Percentiles rank a stretch among this genome's conserved stretches.
These are phyloP conservation scores for Ornithorhynchus anatinus DNA, from an alignment of 2,113 vertebrate species.

Conservation along the genomic window DNA sequence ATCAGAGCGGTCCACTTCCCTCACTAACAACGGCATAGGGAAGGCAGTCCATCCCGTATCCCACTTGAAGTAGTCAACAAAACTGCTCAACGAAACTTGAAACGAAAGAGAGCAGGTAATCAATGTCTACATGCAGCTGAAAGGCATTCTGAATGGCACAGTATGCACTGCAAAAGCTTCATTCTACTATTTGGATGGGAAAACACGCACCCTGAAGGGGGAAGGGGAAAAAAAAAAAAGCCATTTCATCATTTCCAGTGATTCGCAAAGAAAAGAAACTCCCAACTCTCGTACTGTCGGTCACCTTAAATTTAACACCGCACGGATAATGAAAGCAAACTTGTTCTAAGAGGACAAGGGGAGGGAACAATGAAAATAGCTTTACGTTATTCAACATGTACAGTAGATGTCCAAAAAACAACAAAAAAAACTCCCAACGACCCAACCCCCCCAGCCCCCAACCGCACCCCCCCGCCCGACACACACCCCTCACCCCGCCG, in stretches of 20 bases:
- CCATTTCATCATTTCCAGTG: conserved; percentile 81
- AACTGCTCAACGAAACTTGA: conserved; percentile 71
- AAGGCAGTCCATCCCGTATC: conserved; percentile 73
- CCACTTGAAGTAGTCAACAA: conserved; percentile 72
- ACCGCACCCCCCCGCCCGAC: too few species aligned
- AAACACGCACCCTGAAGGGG: conserved; percentile 76
- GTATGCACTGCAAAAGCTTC: conserved; percentile 76
- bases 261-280: conserved; percentile 79
- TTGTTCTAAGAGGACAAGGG: conserved; percentile 65
- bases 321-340: conserved; percentile 75
- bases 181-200: conserved; percentile 74
- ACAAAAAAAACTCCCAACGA: conserved; percentile 62
- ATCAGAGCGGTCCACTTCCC: conserved; percentile 72
- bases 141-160: conserved; percentile 77
- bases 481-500: too few species aligned
- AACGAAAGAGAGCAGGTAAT: conserved; percentile 71
- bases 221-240: conserved; percentile 63
- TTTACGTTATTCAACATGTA: conserved; percentile 74
- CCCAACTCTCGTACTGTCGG: conserved; percentile 67
- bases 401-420: conserved; percentile 75
- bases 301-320: conserved; percentile 70
- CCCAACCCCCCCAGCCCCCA: too few species aligned
- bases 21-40: conserved; percentile 75
- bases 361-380: conserved; percentile 76
- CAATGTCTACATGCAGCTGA: conserved; percentile 72